Percentiles rank a stretch among this genome's conserved stretches.
phyloP scores from a whole-genome alignment of 64 coral and sea anemone species.

The Trachythela sp. region DNA sequence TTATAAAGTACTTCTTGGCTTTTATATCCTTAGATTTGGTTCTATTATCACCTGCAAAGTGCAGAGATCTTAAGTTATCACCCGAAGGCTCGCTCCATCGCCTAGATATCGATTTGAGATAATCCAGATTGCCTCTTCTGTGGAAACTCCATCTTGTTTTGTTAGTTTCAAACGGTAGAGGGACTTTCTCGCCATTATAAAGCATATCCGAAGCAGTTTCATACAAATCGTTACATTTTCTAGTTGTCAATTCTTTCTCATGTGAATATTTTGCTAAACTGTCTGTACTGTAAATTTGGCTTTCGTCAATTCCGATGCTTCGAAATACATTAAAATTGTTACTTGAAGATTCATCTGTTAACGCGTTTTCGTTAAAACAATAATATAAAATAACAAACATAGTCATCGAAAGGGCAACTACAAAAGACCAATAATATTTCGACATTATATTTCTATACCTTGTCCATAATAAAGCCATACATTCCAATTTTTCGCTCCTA shows the following conservation, averaged over 20 bases:
- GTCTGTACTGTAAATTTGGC: neutral
- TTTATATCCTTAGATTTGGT: neutral
- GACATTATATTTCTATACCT: neutral
- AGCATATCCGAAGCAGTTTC: neutral
- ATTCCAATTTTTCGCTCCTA: no score
- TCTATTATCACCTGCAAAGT: neutral
- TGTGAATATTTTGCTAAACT: neutral
- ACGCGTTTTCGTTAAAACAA: neutral
- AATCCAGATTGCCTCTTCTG: neutral
- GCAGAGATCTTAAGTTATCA: neutral
- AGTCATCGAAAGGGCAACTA: neutral
- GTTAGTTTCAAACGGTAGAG: neutral
- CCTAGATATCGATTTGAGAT: neutral
- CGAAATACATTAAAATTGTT: neutral
- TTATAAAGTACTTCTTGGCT: constrained; percentile 28
- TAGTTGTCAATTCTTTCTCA: neutral
- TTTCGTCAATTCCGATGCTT: neutral
- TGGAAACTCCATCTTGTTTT: neutral
- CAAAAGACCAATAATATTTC: neutral
- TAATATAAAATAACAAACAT: neutral
- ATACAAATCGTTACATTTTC: neutral
- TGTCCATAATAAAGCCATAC: neutral
- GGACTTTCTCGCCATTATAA: neutral
- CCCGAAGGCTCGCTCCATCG: neutral
- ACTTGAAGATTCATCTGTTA: neutral